Percentiles rank a stretch among this genome's conserved stretches.
Conservation (phyloP, 2,113 vertebrate species). For the Melanerpes formicivorus region DNA sequence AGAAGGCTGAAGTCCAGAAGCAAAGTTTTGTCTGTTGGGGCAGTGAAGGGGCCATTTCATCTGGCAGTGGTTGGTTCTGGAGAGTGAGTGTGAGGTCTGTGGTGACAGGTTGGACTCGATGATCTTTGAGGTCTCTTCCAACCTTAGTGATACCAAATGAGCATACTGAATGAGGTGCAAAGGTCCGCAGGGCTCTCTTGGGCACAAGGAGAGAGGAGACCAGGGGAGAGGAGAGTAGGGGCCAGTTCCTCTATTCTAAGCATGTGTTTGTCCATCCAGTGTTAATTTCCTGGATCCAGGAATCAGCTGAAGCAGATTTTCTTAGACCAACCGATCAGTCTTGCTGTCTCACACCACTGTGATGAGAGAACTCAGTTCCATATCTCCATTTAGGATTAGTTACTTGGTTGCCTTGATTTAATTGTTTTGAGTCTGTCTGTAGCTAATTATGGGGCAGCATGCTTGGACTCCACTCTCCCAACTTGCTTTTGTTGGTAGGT, state of each 20-base stretch:
- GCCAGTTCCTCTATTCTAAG: background rate
- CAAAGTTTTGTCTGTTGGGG: background rate
- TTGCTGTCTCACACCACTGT: background rate
- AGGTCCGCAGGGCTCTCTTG: accelerated
- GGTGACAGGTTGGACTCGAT: too few species aligned
- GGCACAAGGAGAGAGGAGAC: background rate
- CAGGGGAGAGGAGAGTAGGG: constrained; percentile 62
- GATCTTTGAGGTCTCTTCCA: too few species aligned
- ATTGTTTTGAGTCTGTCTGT: background rate
- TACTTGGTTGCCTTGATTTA: background rate
- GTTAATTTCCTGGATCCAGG: background rate
- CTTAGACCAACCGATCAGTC: background rate
- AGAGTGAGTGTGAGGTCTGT: accelerated
- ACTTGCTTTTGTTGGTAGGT: background rate
- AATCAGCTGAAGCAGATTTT: background rate
- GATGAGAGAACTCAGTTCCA: background rate
- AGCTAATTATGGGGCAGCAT: background rate
- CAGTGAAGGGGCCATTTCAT: accelerated
- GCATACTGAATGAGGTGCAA: background rate
- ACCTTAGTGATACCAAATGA: too few species aligned
- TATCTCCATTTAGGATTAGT: background rate
- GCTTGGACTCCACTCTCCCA: background rate
- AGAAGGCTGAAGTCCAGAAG: background rate
- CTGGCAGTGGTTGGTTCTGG: background rate
- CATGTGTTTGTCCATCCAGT: background rate